These are phyloP conservation scores for Bergia sp. DNA, from an alignment of 92 coral and sea anemone genomes.

Conservation along the genomic window DNA sequence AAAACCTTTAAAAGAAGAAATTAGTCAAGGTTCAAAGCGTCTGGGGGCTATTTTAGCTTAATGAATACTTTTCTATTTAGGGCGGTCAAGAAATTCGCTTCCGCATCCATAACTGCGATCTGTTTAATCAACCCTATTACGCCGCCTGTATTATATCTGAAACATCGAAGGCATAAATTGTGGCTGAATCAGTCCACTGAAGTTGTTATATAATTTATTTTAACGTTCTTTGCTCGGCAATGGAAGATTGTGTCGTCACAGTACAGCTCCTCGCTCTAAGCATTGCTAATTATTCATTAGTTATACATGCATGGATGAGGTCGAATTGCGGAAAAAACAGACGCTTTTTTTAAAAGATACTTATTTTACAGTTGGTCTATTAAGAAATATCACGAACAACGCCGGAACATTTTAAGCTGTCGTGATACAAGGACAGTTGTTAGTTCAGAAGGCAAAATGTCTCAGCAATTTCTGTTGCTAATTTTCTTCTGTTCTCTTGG, in stretches of 20 bases:
- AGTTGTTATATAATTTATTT: no score
- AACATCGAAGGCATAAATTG: not conserved
- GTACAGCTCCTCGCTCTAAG: not conserved
- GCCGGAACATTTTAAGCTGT: not conserved
- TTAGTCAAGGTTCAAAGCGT: not conserved
- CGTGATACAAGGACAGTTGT: not conserved
- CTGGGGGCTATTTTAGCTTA: not conserved
- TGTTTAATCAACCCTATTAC: not conserved
- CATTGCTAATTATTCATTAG: not conserved
- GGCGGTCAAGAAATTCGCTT: not conserved
- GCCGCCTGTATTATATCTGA: not conserved
- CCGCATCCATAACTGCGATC: not conserved
- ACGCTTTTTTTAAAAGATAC: not conserved
- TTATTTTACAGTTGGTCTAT: not conserved
- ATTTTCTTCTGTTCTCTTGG: not conserved
- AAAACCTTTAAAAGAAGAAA: no score
- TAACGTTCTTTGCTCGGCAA: not conserved
- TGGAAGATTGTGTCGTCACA: not conserved
- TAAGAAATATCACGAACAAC: not conserved
- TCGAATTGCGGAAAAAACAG: not conserved
- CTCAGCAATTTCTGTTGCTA: not conserved
- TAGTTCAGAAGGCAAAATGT: not conserved
- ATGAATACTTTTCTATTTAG: not conserved
- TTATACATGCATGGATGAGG: not conserved
- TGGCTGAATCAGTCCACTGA: no score